phyloP scores from a whole-genome alignment of 1,140 invertebrate species.

The Daktulosphaira vitifoliae region DNA sequence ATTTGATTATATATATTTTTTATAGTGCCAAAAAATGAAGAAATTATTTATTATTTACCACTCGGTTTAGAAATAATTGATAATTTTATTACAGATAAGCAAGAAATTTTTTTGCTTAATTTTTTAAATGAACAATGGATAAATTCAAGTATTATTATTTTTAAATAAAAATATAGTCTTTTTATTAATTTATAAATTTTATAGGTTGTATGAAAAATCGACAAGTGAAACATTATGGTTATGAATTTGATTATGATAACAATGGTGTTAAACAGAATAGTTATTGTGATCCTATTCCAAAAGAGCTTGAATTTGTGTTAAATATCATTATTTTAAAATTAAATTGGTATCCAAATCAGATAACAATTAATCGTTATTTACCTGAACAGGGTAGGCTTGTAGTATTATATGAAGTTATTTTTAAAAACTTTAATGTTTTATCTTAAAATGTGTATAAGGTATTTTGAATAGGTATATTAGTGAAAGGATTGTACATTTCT shows the following conservation, averaged over 20 bases:
- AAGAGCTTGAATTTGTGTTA: conserved; percentile 58
- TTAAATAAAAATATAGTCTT: neutral
- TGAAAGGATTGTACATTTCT: too few species aligned
- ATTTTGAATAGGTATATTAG: too few species aligned
- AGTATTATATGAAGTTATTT: too few species aligned
- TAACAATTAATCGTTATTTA: conserved; percentile 85
- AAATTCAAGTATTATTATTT: conserved; percentile 11
- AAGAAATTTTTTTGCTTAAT: conserved; percentile 59
- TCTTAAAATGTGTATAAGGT: too few species aligned
- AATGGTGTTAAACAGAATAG: conserved; percentile 72
- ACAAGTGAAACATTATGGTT: conserved; percentile 87
- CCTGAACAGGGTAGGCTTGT: conserved; percentile 71
- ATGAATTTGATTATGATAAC: conserved; percentile 80
- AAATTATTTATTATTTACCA: conserved; percentile 47
- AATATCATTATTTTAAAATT: conserved; percentile 37
- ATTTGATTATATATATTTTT: conserved; percentile 28
- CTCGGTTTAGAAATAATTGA: conserved; percentile 61
- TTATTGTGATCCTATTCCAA: conserved; percentile 59
- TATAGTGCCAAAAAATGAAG: conserved; percentile 44
- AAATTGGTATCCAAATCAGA: conserved; percentile 64
- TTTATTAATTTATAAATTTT: conserved; percentile 35
- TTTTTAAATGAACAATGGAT: conserved; percentile 44
- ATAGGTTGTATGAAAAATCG: conserved; percentile 65
- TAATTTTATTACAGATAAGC: conserved; percentile 62
- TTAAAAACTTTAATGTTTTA: too few species aligned